phyloP scores from a whole-genome alignment of 1,140 invertebrate genomes.

The Dreissena rostriformis region DNA sequence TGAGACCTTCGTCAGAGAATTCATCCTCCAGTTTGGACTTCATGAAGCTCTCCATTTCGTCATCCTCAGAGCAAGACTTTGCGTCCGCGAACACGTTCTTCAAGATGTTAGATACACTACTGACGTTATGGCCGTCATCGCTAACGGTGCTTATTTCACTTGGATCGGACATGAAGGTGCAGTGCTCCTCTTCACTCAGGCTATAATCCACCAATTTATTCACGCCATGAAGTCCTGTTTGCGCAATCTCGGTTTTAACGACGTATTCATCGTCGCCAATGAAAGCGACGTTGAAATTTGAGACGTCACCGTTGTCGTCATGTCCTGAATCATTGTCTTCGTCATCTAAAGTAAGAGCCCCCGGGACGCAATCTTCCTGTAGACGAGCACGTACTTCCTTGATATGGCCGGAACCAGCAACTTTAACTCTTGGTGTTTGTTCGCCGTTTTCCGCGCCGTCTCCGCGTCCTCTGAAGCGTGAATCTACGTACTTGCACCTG shows the following conservation, averaged over 20 bases:
- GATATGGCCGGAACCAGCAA: too few species aligned
- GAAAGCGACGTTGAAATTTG: conserved; percentile 41
- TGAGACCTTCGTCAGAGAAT: conserved; percentile 48
- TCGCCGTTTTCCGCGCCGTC: conserved; percentile 33
- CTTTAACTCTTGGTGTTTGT: not conserved
- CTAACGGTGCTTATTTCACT: conserved; percentile 20
- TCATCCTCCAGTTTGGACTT: conserved; percentile 41
- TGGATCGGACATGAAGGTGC: conserved; percentile 3
- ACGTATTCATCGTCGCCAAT: not conserved
- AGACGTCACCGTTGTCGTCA: conserved; percentile 1
- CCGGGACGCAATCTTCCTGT: not conserved
- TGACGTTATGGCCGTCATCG: conserved; percentile 10
- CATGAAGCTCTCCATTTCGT: conserved; percentile 56
- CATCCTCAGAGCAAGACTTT: conserved; percentile 24
- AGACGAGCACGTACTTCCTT: too few species aligned
- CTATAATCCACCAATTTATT: conserved; percentile 48
- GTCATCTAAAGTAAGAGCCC: not conserved
- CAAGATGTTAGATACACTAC: conserved; percentile 40
- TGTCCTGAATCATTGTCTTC: conserved; percentile 38
- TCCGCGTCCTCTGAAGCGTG: conserved; percentile 32
- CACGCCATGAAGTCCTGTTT: not conserved
- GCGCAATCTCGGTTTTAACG: not conserved
- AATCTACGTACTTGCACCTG: not conserved
- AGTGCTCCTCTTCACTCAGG: conserved; percentile 28
- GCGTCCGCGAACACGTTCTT: conserved; percentile 28